Evolutionary conservation across 2,797 vertebrate genomes (phyloP).

Genomic region (Myotis myotis): DNA sequence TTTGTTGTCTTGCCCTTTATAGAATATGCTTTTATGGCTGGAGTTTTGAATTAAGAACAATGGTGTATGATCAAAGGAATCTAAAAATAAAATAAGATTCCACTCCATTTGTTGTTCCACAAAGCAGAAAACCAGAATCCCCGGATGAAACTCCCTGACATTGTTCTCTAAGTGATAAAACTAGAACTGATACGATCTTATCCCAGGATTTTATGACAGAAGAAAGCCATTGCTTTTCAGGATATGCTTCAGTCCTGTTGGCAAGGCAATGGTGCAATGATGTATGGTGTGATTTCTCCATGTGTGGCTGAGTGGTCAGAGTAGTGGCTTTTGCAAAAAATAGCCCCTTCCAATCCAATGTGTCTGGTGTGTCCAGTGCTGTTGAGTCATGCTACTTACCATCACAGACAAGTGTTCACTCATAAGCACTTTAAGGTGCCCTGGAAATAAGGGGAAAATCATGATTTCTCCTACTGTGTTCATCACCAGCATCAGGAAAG

Average conservation of each 20-base stretch:
- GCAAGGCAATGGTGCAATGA: background rate
- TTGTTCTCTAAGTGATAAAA: conserved; percentile 47
- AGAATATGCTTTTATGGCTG: conserved; percentile 46
- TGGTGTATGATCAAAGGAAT: conserved; percentile 51
- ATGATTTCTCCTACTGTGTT: background rate
- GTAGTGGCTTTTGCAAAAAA: background rate
- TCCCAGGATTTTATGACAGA: conserved; percentile 24
- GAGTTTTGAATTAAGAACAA: conserved; percentile 63
- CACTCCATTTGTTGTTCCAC: conserved; percentile 26
- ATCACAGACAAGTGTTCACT: background rate
- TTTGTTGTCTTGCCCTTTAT: conserved; percentile 67
- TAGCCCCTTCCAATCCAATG: background rate
- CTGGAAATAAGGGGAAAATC: background rate
- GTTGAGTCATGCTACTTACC: background rate
- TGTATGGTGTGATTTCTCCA: background rate
- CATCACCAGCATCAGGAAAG: background rate
- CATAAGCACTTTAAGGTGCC: background rate
- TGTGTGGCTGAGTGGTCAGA: background rate
- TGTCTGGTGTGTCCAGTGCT: background rate
- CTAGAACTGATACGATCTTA: background rate
- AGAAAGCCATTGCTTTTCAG: conserved; percentile 15
- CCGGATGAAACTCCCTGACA: conserved; percentile 18
- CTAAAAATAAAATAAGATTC: conserved; percentile 66
- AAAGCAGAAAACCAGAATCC: conserved; percentile 44
- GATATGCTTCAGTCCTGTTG: background rate